A percentile compares a stretch with the other conserved stretches of the same genome.
phyloP scores from a whole-genome alignment of 1,140 invertebrate species.

The Scaptomyza montana region DNA sequence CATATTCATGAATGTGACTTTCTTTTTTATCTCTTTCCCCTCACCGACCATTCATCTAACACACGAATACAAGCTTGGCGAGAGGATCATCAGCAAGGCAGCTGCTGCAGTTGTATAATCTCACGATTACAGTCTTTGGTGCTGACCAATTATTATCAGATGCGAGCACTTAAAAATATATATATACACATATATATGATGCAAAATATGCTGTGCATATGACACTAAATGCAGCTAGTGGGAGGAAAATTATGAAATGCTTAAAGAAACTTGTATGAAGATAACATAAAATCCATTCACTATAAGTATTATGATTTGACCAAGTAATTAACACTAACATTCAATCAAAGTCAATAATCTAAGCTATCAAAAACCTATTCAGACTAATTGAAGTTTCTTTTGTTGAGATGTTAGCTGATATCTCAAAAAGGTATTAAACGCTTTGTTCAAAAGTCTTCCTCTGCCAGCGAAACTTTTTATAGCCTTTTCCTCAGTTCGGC shows the following conservation, averaged over 20 bases:
- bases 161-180: conserved; percentile 19
- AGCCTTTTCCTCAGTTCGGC: conserved; percentile 5
- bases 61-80: conserved; percentile 20
- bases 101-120: conserved; percentile 59
- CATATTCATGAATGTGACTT: conserved; percentile 46
- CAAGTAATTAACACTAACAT: neutral
- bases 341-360: neutral
- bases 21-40: conserved; percentile 36
- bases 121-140: conserved; percentile 42
- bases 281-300: too few relatives aligned
- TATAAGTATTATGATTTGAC: too few relatives aligned
- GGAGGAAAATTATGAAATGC: too few relatives aligned
- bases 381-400: neutral
- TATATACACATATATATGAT: too few relatives aligned
- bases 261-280: too few relatives aligned
- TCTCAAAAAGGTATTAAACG: neutral
- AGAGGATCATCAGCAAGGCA: conserved; percentile 22
- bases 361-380: too few relatives aligned
- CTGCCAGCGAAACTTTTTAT: neutral
- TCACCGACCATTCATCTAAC: conserved; percentile 15
- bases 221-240: too few relatives aligned
- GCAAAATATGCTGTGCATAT: too few relatives aligned
- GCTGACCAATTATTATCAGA: conserved; percentile 54
- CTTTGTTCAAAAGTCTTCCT: neutral
- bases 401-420: neutral